Conservation (phyloP, 2,113 vertebrate genomes). For the Mus spicilegus region DNA sequence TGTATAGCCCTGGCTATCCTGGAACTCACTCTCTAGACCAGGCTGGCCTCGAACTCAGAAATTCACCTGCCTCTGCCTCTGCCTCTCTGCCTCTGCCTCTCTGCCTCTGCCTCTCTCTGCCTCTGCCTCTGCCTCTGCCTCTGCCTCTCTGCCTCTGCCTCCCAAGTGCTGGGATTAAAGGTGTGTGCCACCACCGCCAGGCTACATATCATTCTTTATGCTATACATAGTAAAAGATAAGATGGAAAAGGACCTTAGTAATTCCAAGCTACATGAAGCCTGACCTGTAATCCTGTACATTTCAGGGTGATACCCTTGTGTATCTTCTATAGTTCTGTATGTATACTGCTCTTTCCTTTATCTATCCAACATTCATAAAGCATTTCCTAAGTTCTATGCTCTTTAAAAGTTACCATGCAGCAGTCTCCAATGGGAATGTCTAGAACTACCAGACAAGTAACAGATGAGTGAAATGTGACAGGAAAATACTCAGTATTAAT, state of each 20-base stretch:
- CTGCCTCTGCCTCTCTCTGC: no score
- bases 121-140: no score
- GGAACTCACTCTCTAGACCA: no score
- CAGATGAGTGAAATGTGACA: slow-evolving; percentile 27
- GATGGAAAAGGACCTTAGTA: background rate
- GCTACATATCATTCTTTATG: slow-evolving; percentile 6
- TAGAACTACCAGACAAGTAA: slow-evolving; percentile 1
- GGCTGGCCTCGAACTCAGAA: no score
- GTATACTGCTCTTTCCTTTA: slow-evolving; percentile 35
- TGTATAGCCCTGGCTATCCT: no score
- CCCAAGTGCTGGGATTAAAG: no score
- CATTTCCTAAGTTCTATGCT: slow-evolving; percentile 21
- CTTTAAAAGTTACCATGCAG: background rate
- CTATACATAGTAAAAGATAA: slow-evolving; percentile 26
- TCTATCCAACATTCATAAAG: slow-evolving; percentile 8
- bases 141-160: no score
- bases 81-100: no score
- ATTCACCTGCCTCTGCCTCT: no score
- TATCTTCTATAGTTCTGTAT: slow-evolving; percentile 35
- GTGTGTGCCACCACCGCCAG: no score
- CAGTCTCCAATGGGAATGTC: slow-evolving; percentile 9
- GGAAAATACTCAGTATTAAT: slow-evolving; percentile 39
- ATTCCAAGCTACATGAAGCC: background rate
- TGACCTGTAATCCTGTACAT: background rate
- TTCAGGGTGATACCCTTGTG: slow-evolving; percentile 11